Evolutionary conservation across 2,888 invertebrate genomes (phyloP).

Genomic region (Anthoptus insignis): DNA sequence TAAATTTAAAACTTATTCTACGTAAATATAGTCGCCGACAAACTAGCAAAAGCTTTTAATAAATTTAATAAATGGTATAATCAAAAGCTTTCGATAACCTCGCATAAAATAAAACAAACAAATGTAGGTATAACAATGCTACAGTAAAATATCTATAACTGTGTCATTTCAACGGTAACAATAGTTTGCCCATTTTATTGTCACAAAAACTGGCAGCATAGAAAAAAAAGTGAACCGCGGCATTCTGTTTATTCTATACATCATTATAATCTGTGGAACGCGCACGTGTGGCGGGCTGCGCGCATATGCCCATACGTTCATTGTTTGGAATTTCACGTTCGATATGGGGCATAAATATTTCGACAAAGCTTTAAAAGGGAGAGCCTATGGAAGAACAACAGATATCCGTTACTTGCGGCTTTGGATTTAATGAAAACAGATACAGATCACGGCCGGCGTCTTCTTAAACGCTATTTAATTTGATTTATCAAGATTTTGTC

Average conservation of each 20-base stretch:
- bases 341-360: constrained; percentile 84
- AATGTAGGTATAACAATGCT: not conserved
- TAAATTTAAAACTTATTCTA: too few species aligned
- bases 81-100: constrained; percentile 42
- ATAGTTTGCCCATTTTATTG: constrained; percentile 36
- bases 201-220: constrained; percentile 35
- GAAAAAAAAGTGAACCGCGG: constrained; percentile 55
- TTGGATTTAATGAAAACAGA: constrained; percentile 48
- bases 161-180: constrained; percentile 16
- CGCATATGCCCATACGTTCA: constrained; percentile 64
- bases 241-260: constrained; percentile 67
- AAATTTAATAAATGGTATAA: too few species aligned
- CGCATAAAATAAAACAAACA: not conserved
- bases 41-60: too few species aligned
- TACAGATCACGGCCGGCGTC: constrained; percentile 47
- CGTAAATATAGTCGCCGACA: too few species aligned
- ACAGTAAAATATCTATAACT: not conserved
- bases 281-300: constrained; percentile 72
- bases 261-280: constrained; percentile 61
- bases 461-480: constrained; percentile 40
- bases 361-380: constrained; percentile 81
- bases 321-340: constrained; percentile 84
- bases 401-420: constrained; percentile 61
- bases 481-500: constrained; percentile 35
- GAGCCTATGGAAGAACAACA: constrained; percentile 71